Base-by-base conservation (phyloP, 1,140 invertebrate genomes). In the Scaptomyza hsui region DNA sequence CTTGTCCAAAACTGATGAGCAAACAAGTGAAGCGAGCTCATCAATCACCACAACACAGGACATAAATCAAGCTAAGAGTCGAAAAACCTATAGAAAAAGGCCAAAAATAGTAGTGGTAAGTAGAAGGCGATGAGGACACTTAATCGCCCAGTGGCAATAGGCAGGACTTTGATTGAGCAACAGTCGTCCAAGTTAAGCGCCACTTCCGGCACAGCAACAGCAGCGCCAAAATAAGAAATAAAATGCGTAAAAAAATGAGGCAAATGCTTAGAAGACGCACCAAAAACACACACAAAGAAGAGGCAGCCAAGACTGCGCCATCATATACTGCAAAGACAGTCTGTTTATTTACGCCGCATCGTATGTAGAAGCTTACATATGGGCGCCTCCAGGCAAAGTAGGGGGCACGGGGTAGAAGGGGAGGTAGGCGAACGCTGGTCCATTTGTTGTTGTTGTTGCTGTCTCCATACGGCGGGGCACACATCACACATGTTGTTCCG, bases 401-500 rank as follows among this genome's bases (percentile, higher is more conserved):
- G 29, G 3, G 24, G 6, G 59, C 6, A 26, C 5, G 16, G 51
- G 10, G 7, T 3, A 15, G 16, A 4, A 29, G 26, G 19, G 32
- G 26, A 49, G 18, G 13, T 47, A 47, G 26, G 7, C 60, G 48
- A 47, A 9, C 29, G 59, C 15, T 59, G 48, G 55, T 61, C 63
- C 56, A 2, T 21, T 4, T 21, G 19, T 29, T 29, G 26, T 29
- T 29, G 26, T 35, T 57, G 68, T 57, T 65, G 76, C 73, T 73
- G 70, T 77, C 51, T 89, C 89, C 89, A 90, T 90, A 90, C 85
- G 89, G 85, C 89, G 79, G 82, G 78, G 65, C 89, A 88, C 89
- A 90, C 70, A 90, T 90, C 89, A 90, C 89, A 90, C 89, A 90
- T 90, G 89, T 90, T 90, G 75, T 88, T 85, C 73, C 82, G 89